Base-by-base conservation (phyloP, 1,140 invertebrate genomes). In the Hyphantria cunea region DNA sequence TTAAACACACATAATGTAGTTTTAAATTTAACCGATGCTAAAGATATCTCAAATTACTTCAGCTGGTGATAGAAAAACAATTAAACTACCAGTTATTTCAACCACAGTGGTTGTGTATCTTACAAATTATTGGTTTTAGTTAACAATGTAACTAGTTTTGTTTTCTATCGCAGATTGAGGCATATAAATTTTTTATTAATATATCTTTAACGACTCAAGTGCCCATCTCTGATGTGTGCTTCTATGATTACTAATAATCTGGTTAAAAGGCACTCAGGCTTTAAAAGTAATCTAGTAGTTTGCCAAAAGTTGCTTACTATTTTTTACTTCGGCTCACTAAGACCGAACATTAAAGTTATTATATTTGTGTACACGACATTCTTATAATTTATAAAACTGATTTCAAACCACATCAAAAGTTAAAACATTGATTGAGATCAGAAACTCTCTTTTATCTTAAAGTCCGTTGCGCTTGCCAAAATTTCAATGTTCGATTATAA, bases 11-110 rank as follows among this genome's bases (percentile, higher is more conserved):
- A 56, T 58, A 62, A 62, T 62, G 17, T 67, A 56, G 60, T 61
- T 70, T 62, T 70, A 66, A 62, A 70, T 70, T 70, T 70, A 70
- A 62, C 59, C 50, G 47, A 34, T 49, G 55, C 39, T 12, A 37
- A 14, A 37, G 53, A 45, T 60, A 42, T 50, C 56, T 60, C 37
- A 31, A 60, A 60, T 51, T 41, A 50, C 39, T 51, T 7, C 37
- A 32, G 15, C 39, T 44, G 37, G 15, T 60, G 41, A 60, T 50
- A 15, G 37, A 42, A 51, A 50, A 51, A 60, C 47, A 50, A 60
- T 60, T 50, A 60, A 37, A 13, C n/a, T 10, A 34, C 49, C 32
- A 48, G 45, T 12, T 41, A 31, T 59, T 50, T 3, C n/a, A 39
- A n/a, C n/a, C n/a, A n/a, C n/a, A n/a, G n/a, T n/a, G n/a, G n/a